Percentiles rank a stretch among this genome's conserved stretches.
Evolutionary conservation across 2,113 vertebrate species (phyloP).

Genomic region (Trematocara zebra): DNA sequence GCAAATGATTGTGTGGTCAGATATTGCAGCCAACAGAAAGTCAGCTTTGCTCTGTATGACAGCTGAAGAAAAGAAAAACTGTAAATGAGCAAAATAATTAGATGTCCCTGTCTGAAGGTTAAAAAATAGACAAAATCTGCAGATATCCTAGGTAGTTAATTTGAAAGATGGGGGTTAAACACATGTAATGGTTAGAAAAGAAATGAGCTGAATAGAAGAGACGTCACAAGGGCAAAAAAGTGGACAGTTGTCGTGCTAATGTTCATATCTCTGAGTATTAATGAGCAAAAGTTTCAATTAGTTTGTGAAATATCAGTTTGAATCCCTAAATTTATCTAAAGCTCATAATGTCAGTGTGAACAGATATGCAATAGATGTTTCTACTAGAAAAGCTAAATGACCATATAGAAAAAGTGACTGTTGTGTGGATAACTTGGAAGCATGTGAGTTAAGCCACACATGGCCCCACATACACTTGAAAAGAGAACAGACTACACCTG

Average conservation of each 20-base stretch:
- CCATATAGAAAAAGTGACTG: background rate
- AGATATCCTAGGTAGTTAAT: background rate
- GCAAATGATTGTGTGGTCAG: background rate
- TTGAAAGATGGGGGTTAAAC: background rate
- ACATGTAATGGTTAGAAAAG: background rate
- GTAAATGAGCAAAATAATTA: background rate
- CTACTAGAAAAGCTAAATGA: background rate
- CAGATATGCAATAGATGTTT: background rate
- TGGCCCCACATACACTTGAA: background rate
- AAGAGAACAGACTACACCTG: background rate
- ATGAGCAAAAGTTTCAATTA: background rate
- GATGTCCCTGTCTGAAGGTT: background rate
- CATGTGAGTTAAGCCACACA: background rate
- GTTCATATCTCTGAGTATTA: background rate
- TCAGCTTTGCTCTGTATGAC: background rate
- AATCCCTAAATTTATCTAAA: background rate
- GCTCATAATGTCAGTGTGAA: background rate
- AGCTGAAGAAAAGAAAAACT: background rate
- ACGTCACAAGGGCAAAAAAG: background rate
- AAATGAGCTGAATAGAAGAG: background rate
- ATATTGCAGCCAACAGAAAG: background rate
- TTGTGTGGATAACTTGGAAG: background rate
- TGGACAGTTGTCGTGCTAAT: background rate
- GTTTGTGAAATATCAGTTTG: background rate
- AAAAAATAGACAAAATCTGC: background rate